Conservation (phyloP, 1,140 invertebrate genomes). For the Mercenaria mercenaria region DNA sequence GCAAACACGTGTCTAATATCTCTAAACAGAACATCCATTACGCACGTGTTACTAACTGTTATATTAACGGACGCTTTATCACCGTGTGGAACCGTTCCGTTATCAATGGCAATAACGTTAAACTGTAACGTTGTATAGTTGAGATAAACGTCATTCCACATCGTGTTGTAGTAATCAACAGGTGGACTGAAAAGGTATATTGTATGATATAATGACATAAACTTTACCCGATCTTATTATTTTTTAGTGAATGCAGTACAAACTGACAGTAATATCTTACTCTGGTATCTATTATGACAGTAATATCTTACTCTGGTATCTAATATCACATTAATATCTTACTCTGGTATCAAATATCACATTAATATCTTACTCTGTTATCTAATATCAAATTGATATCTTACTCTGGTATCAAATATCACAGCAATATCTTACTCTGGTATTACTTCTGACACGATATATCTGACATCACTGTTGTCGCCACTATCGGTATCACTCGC, state of each 20-base stretch:
- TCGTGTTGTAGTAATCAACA: conserved; percentile 63
- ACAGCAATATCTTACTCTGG: conserved; percentile 66
- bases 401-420: too few relatives aligned
- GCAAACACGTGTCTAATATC: conserved; percentile 62
- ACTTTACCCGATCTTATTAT: too few relatives aligned
- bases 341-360: too few relatives aligned
- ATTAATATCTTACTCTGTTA: too few relatives aligned
- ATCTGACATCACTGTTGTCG: conserved; percentile 68
- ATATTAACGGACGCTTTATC: conserved; percentile 61
- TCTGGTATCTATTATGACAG: too few relatives aligned
- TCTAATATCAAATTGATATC: too few relatives aligned
- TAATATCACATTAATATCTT: too few relatives aligned
- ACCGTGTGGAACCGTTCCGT: conserved; percentile 68
- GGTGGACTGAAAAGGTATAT: conserved; percentile 62
- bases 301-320: too few relatives aligned
- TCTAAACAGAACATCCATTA: conserved; percentile 71
- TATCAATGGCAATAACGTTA: conserved; percentile 70
- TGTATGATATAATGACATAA: background rate
- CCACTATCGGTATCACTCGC: conserved; percentile 70
- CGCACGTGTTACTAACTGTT: conserved; percentile 72
- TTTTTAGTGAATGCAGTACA: too few relatives aligned
- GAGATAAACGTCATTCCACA: conserved; percentile 63
- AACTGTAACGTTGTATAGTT: conserved; percentile 70
- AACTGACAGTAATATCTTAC: too few relatives aligned
- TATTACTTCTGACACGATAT: conserved; percentile 55